Evolutionary conservation across 1,140 invertebrate species (phyloP), one percentile per base, ranked within the genome.

Genomic region (Pseudachorutes palmiensis): DNA sequence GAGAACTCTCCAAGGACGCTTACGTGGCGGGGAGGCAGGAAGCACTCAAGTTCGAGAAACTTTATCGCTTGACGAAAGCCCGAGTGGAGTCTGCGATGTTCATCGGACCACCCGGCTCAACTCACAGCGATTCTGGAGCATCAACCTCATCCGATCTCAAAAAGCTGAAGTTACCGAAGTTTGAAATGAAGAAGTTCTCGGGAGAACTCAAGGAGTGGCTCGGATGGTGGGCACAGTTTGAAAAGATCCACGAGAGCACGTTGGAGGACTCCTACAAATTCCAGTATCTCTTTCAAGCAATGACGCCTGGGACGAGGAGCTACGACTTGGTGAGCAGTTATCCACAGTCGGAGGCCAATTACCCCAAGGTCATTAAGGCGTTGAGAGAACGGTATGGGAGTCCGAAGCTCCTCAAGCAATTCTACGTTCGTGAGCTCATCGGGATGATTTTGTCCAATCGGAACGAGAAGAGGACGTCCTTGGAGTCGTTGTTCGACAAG

Each of bases 141-240:
- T 24, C 5, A 12, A 5, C 3, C 22, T 14, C 26, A 29, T 22
- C 3, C 14, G 14, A 29, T 2, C 19, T 24, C 31, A 3, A 33
- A 28, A 61, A 31, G 5, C 59, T 68, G 31, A 76, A 73, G 63
- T 58, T 76, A 63, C 72, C 77, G 5, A 76, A 72, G 66, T 68
- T 77, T 16, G 72, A 78, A 55, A 31, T 76, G 1, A 62, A 36
- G 28, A 76, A 75, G 32, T 79, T 77, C 63, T 63, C 66, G 19
- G 76, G 77, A 12, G 64, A 76, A 9, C 48, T 77, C 0, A 74
- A 71, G 64, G 74, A 77, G 2, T 78, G 77, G 76, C 60, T 79
- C 22, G 59, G 63, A 1, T 79, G 78, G 66, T 78, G 76, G 76
- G 72, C 69, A 12, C 74, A 74, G 64, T 78, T 78, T 62, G 72